Conservation (phyloP, 2,113 vertebrate genomes). For the Pollachius pollachius region DNA sequence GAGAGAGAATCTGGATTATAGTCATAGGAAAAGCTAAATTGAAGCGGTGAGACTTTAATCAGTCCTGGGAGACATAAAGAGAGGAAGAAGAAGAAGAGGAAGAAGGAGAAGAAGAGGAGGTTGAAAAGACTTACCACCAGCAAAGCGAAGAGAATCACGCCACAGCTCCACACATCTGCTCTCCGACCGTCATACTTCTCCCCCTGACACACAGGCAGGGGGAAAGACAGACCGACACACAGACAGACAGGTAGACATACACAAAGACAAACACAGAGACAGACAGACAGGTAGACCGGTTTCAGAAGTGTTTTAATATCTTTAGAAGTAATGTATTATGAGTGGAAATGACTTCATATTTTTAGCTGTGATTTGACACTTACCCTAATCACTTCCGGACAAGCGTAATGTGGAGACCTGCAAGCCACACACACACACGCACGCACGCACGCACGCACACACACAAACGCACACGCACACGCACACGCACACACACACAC, state of each 20-base stretch:
- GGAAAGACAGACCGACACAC: background rate
- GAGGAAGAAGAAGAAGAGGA: background rate
- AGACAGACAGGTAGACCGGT: no score
- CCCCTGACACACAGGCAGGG: background rate
- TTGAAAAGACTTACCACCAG: background rate
- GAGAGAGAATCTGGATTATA: background rate
- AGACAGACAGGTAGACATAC: no score
- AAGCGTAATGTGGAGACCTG: background rate
- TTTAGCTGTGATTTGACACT: background rate
- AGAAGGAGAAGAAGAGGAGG: background rate
- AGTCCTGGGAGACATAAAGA: no score
- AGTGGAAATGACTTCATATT: background rate
- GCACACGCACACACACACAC: slow-evolving; percentile 1
- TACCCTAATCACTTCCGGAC: background rate
- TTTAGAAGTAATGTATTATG: no score
- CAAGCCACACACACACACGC: background rate
- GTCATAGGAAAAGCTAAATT: no score
- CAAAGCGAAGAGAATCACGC: background rate
- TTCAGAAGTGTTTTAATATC: no score
- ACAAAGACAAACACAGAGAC: no score
- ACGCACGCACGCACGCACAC: background rate
- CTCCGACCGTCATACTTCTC: background rate
- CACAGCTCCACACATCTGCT: slow-evolving; percentile 1
- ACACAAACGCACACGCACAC: background rate
- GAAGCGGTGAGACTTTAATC: no score